Base-by-base conservation (phyloP, 2,888 invertebrate species). In the Choreutis nemorana region DNA sequence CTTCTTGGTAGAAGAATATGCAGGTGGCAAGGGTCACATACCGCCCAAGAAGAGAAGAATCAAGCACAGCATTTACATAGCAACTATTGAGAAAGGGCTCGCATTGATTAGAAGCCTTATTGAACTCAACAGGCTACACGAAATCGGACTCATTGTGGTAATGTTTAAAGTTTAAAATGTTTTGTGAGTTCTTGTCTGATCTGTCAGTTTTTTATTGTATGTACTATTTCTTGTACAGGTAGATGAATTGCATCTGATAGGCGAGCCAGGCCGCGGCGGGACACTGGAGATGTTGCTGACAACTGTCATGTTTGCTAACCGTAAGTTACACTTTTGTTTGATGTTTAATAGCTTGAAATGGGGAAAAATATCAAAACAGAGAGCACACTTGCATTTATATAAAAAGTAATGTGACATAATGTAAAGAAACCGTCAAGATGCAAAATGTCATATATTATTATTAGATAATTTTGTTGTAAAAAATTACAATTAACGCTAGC, bases 1-100 rank as follows among this genome's bases (percentile, higher is more conserved):
- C 36, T 97, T 98, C 56, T 68, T 94, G 36, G 85, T 97, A 0
- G 97, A 98, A 64, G 97, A 98, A 62, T 98, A 97, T 78, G 96
- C 97, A 0, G 94, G 87, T 0, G 90, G 90, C 25, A 94, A 91
- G 62, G 97, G 97, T 0, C 88, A 89, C 54, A 89, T 94, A 23
- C 97, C 97, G 0, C 88, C 89, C 1, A 87, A 87, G 48, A 87
- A 90, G 33, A 75, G 90, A 7, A 81, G 88, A 13, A 79, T 81
- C 32, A 90, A 90, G 52, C 86, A 86, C 42, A 89, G 90, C 18
- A 82, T 97, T 24, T 98, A 89, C 51, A 83, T 98, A 23, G 94
- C 94, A 2, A 98, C 98, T 0, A 95, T 97, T 37, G 98, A 99
- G 68, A 97, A 97, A 64, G 95, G 91, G 3, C 81, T 91, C 27